Evolutionary conservation across 2,797 vertebrate genomes (phyloP), one percentile per base, ranked within the genome.

Genomic region (Cuculus canorus): DNA sequence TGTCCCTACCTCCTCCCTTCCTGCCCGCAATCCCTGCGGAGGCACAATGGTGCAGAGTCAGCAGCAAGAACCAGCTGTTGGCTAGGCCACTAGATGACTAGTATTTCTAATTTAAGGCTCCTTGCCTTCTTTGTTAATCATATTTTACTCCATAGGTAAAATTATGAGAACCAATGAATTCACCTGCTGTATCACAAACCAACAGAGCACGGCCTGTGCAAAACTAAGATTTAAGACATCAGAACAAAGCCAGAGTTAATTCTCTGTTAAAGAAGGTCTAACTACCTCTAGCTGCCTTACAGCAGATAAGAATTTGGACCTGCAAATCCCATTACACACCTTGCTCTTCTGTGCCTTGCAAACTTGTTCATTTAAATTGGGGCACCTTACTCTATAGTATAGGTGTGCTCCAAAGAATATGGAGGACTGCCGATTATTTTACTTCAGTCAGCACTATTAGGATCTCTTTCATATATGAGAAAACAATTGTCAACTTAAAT

Each of bases 41-140:
- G 4, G 24, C 16, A 32, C 23, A 57, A 50, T 11, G 33, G 28
- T 77, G 45, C 80, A 64, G 60, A 82, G 37, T 75, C 90, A 83
- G 80, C 75, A 82, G 50, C 61, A 77, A 78, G 32, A 88, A 60
- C 28, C 64, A 88, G 60, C 83, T 86, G 56, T 37, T 82, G 75
- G 54, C 82, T 79, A 64, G 48, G 53, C 43, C 33, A 13, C 63
- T 21, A 43, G 28, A 56, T 56, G 10, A 64, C 35, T 43, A n/a
- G 6, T 53, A 52, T 68, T 93, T 86, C 48, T 72, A 87, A 85
- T 65, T 43, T 54, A 71, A 92, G 72, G 8, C 7, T 23, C 9
- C 12, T 81, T 47, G 30, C 24, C 27, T 17, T n/a, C 39, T 85
- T 76, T 50, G 4, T 76, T 69, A 68, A 52, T 54, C 69, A 10